Evolutionary conservation across 2,888 invertebrate genomes (phyloP).

Genomic region (Acanthosepion lycidas): DNA sequence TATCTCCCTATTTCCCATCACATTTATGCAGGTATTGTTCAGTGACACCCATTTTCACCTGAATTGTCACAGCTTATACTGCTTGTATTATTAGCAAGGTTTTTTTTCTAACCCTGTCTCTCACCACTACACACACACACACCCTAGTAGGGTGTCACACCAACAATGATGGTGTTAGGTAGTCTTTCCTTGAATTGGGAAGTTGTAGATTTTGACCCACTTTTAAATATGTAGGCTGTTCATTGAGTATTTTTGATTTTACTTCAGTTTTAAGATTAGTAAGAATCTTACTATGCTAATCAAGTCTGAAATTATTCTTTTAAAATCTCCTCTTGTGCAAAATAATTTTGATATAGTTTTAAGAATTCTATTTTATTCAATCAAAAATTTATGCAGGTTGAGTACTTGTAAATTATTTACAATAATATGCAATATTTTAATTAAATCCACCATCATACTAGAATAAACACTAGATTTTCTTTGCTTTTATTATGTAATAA

Average conservation of each 20-base stretch:
- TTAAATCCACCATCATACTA: no score
- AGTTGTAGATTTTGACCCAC: slow-evolving; percentile 21
- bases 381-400: no score
- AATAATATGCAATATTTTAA: no score
- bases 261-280: no score
- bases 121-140: background rate
- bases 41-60: background rate
- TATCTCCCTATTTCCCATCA: background rate
- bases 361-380: no score
- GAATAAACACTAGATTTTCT: no score
- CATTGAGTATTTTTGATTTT: background rate
- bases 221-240: background rate
- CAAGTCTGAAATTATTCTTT: no score
- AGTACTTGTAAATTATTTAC: no score
- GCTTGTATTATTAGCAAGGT: background rate
- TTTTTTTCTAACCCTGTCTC: background rate
- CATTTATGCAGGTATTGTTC: slow-evolving; percentile 33
- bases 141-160: background rate
- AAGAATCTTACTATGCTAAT: no score
- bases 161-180: background rate
- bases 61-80: background rate
- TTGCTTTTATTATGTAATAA: no score
- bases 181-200: background rate
- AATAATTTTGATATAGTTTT: no score
- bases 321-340: no score